A percentile compares a stretch with the other conserved stretches of the same genome.
These are phyloP conservation scores for Harmothoe impar DNA, from an alignment of 2,888 invertebrate species.

Conservation along the genomic window DNA sequence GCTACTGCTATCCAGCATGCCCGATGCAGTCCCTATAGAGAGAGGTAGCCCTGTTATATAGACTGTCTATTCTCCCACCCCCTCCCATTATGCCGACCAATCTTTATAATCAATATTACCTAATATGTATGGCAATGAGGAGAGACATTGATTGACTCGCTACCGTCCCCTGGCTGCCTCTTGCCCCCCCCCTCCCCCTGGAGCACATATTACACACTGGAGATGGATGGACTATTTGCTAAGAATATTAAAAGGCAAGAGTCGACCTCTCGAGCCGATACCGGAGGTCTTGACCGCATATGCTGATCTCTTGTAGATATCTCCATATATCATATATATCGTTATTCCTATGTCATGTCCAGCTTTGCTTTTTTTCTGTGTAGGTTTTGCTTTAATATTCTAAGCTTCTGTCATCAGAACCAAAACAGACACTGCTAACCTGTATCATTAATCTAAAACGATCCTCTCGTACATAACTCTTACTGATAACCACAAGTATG, in stretches of 20 bases:
- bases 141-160: conserved; percentile 17
- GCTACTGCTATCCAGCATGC: too few species aligned
- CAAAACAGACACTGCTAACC: too few species aligned
- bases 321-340: too few species aligned
- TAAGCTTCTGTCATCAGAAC: too few species aligned
- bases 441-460: too few species aligned
- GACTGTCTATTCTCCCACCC: background rate
- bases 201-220: background rate
- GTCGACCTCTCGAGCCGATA: background rate
- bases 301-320: background rate
- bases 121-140: conserved; percentile 15
- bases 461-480: too few species aligned
- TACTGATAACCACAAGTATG: too few species aligned
- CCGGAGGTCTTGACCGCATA: background rate
- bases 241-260: conserved; percentile 20
- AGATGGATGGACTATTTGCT: background rate
- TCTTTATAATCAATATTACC: conserved; percentile 23
- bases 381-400: too few species aligned
- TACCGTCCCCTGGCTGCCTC: conserved; percentile 12
- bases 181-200: background rate
- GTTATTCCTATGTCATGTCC: too few species aligned
- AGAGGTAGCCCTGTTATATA: background rate
- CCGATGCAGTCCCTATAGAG: too few species aligned
- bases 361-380: too few species aligned
- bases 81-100: background rate